Percentiles rank a stretch among this genome's conserved stretches.
phyloP scores from a whole-genome alignment of 2,113 vertebrate genomes.

The Sorex araneus region DNA sequence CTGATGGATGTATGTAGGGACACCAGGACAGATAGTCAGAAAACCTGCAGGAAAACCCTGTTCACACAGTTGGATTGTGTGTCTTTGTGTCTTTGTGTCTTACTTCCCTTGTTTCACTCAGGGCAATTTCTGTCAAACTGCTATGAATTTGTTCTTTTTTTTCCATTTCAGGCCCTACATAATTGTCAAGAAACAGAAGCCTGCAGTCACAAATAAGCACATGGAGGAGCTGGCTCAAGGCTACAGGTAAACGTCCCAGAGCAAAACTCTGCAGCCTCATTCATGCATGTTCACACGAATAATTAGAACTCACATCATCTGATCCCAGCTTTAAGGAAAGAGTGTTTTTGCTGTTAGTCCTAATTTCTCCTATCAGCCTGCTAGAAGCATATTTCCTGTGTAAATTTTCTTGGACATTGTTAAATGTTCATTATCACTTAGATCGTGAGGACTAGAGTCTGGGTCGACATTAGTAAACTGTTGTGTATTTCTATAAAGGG shows the following conservation, averaged over 20 bases:
- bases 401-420: not conserved
- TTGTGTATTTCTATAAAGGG: not conserved
- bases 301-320: not conserved
- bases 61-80: not conserved
- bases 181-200: slow-evolving; percentile 97
- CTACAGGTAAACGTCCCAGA: slow-evolving; percentile 92
- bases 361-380: not conserved
- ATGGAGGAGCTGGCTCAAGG: slow-evolving; percentile 98
- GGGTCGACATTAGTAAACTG: not conserved
- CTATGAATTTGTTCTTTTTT: slow-evolving; percentile 11
- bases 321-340: slow-evolving; percentile 21
- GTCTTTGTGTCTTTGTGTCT: no score
- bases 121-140: not conserved
- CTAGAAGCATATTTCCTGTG: slow-evolving; percentile 10
- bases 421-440: not conserved
- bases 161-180: slow-evolving; percentile 94
- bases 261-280: not conserved
- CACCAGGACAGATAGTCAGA: not conserved
- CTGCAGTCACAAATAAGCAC: slow-evolving; percentile 96
- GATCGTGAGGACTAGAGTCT: not conserved
- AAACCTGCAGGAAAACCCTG: not conserved
- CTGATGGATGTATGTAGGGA: not conserved
- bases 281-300: not conserved
- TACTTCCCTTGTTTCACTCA: not conserved
- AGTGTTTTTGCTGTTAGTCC: slow-evolving; percentile 1